Conservation (phyloP, 2,888 invertebrate genomes). For the Cyaniris semiargus region DNA sequence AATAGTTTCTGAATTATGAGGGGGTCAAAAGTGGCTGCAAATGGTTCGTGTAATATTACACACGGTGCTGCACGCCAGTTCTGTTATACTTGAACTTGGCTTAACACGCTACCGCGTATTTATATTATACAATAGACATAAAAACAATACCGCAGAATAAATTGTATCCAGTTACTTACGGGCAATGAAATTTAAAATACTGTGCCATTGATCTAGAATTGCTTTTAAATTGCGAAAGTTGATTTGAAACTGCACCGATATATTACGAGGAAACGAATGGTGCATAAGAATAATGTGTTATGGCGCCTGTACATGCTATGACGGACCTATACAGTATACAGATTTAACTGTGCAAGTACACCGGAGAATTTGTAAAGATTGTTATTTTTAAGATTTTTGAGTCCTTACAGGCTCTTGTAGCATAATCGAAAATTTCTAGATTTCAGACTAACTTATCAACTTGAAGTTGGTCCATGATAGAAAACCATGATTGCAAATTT, state of each 20-base stretch:
- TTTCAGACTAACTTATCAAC: too few relatives aligned
- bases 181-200: constrained; percentile 28
- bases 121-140: constrained; percentile 4
- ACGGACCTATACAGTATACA: neutral
- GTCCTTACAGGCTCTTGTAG: too few relatives aligned
- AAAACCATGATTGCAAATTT: too few relatives aligned
- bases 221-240: constrained; percentile 33
- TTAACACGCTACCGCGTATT: too few relatives aligned
- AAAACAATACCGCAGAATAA: constrained; percentile 23
- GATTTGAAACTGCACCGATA: constrained; percentile 33
- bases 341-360: neutral
- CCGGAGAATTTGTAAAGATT: neutral
- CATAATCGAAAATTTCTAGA: too few relatives aligned
- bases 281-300: constrained; percentile 17
- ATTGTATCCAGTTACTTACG: constrained; percentile 8
- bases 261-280: constrained; percentile 19
- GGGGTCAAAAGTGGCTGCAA: too few relatives aligned
- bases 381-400: too few relatives aligned
- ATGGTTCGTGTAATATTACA: too few relatives aligned
- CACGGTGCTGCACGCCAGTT: too few relatives aligned
- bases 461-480: too few relatives aligned
- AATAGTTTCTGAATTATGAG: too few relatives aligned
- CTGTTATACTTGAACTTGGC: too few relatives aligned
- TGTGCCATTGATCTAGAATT: constrained; percentile 20
- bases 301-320: neutral